Evolutionary conservation across 2,113 vertebrate species (phyloP).

Genomic region (Pelecanoides urinatrix): DNA sequence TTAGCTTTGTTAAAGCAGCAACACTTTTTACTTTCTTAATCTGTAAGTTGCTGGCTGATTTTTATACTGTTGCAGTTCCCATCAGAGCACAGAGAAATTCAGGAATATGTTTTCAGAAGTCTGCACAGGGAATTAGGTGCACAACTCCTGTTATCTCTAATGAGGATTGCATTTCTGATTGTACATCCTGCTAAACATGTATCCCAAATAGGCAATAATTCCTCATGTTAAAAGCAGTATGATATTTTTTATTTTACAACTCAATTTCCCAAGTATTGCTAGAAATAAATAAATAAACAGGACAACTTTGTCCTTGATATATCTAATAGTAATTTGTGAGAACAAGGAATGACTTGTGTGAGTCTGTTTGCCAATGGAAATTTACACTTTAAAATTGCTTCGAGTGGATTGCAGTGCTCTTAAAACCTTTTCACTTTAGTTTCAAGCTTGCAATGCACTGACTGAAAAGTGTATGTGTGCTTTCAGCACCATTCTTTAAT

Average conservation of each 20-base stretch:
- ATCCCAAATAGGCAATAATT: neutral
- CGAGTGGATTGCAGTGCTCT: neutral
- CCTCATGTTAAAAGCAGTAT: neutral
- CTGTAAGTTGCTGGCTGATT: neutral
- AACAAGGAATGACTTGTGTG: slow-evolving; percentile 34
- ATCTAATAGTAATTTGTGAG: slow-evolving; percentile 7
- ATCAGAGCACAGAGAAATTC: neutral
- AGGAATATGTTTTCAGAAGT: neutral
- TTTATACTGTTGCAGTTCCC: neutral
- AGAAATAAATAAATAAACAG: slow-evolving; percentile 35
- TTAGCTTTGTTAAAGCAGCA: neutral
- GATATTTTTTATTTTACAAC: neutral
- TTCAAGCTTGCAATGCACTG: neutral
- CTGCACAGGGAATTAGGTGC: neutral
- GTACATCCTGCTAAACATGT: neutral
- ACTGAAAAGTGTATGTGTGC: slow-evolving; percentile 24
- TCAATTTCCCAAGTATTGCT: neutral
- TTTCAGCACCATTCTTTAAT: slow-evolving; percentile 32
- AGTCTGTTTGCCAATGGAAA: slow-evolving; percentile 51
- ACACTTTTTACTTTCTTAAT: neutral
- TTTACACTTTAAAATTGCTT: slow-evolving; percentile 44
- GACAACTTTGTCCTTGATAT: slow-evolving; percentile 9
- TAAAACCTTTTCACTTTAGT: slow-evolving; percentile 36
- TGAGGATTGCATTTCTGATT: neutral
- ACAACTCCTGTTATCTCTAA: neutral